Conservation (phyloP, 2,797 vertebrate species). For the Yasuhikotakia modesta region DNA sequence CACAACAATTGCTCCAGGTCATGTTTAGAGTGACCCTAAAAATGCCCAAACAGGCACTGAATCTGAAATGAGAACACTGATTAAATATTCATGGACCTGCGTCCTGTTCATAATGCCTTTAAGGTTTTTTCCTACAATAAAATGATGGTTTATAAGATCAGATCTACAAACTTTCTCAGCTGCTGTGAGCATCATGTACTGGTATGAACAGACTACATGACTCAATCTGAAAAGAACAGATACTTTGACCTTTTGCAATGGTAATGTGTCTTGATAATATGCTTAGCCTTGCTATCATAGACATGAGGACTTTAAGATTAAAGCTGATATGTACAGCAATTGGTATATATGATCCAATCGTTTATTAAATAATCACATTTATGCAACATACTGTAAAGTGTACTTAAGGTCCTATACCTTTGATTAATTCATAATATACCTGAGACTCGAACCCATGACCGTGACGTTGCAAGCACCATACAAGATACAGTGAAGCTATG, state of each 20-base stretch:
- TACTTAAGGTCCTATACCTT: background rate
- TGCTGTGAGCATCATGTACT: background rate
- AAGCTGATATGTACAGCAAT: no score
- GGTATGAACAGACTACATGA: background rate
- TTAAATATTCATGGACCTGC: constrained; percentile 30
- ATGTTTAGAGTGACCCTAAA: constrained; percentile 15
- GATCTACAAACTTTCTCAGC: no score
- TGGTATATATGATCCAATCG: no score
- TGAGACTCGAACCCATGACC: background rate
- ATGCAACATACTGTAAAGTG: no score
- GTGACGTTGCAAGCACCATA: background rate
- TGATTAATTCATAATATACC: background rate
- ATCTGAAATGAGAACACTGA: constrained; percentile 19
- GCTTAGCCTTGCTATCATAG: background rate
- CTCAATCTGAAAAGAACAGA: background rate
- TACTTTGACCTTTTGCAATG: background rate
- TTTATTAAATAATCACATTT: background rate
- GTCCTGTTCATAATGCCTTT: constrained; percentile 14
- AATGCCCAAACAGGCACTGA: constrained; percentile 5
- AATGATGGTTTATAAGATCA: background rate
- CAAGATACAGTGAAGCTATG: no score
- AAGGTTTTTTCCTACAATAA: background rate
- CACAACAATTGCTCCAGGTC: background rate
- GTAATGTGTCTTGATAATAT: background rate
- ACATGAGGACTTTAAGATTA: background rate